Conservation (phyloP, 2,113 vertebrate species). For the Malaclemys terrapin region DNA sequence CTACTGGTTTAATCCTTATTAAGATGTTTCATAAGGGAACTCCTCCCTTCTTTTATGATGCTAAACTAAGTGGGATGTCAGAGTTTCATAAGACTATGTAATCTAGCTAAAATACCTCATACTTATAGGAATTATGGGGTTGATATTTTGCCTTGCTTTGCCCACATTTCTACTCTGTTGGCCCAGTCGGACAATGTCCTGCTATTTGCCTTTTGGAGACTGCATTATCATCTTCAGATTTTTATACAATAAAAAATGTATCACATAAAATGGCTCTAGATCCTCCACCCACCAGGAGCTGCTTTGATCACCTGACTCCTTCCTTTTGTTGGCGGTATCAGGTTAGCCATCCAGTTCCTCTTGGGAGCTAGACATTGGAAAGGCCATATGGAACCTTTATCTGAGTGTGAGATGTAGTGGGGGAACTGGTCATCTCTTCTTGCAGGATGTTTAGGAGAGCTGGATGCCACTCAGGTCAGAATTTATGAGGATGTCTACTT, state of each 20-base stretch:
- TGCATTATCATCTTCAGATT: background rate
- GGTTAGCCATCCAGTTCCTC: background rate
- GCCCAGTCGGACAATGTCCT: background rate
- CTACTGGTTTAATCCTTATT: slow-evolving; percentile 15
- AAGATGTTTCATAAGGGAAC: background rate
- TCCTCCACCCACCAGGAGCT: background rate
- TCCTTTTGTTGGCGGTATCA: background rate
- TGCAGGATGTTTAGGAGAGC: background rate
- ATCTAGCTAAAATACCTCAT: background rate
- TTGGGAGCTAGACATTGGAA: background rate
- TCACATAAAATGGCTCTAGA: background rate
- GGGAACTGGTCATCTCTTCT: background rate
- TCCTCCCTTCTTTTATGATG: background rate
- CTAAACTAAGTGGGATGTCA: background rate
- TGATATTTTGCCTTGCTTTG: background rate
- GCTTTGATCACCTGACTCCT: background rate
- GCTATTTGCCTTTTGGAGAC: background rate
- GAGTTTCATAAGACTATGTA: background rate
- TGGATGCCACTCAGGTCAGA: background rate
- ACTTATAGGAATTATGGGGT: background rate
- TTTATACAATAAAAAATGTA: background rate
- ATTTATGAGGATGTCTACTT: background rate
- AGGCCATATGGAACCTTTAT: background rate
- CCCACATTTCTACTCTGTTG: background rate
- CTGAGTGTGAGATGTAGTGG: background rate